Percentiles rank a stretch among this genome's conserved stretches.
phyloP scores from a whole-genome alignment of 2,113 vertebrate genomes.

The Numida meleagris region DNA sequence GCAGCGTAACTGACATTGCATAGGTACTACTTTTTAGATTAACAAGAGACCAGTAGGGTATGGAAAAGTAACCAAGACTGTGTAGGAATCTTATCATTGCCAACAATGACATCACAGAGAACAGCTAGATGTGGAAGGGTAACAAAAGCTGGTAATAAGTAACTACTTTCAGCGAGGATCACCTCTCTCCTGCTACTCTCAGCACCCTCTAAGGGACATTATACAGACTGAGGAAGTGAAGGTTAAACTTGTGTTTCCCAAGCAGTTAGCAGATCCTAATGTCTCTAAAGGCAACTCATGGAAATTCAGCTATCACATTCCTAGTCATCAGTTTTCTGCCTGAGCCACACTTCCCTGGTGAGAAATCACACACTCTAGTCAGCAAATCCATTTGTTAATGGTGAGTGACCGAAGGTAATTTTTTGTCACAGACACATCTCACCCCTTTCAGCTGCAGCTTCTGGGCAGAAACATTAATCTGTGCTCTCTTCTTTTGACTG shows the following conservation, averaged over 20 bases:
- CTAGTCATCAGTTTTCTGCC: background rate
- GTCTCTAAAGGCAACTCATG: background rate
- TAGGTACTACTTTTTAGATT: background rate
- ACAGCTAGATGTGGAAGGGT: background rate
- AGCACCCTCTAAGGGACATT: background rate
- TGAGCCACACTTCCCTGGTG: background rate
- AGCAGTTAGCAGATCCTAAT: background rate
- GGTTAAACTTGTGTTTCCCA: background rate
- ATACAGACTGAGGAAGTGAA: background rate
- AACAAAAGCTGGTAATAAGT: background rate
- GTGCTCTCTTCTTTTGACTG: slow-evolving; percentile 25
- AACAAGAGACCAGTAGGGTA: background rate
- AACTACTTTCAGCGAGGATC: background rate
- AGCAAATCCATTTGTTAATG: slow-evolving; percentile 1
- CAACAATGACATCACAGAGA: background rate
- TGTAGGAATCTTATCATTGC: background rate
- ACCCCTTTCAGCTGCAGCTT: slow-evolving; percentile 17
- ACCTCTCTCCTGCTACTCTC: background rate
- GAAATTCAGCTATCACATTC: background rate
- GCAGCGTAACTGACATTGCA: background rate
- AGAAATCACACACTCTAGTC: background rate
- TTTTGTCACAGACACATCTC: background rate
- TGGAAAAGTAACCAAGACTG: background rate
- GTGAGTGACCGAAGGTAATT: slow-evolving; percentile 6
- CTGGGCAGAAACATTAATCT: slow-evolving; percentile 41